Base-by-base conservation (phyloP, 2,797 vertebrate species). In the Chelonia mydas region DNA sequence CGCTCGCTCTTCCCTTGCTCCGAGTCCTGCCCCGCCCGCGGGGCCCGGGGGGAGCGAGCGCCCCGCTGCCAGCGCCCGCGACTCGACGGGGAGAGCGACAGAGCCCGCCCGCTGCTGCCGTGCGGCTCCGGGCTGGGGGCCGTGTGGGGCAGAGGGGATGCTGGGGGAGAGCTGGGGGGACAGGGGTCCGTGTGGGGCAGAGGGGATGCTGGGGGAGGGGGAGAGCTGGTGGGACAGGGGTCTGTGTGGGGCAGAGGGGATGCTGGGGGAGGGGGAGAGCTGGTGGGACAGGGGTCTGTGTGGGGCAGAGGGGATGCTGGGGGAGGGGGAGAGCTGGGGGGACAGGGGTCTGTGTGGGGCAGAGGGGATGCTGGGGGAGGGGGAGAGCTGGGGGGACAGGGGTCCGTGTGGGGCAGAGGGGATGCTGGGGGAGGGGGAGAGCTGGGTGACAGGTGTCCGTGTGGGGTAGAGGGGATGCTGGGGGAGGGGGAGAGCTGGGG, bases 41-140 rank as follows among this genome's bases (percentile, higher is more conserved):
- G 59, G 59, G 59, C 55, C 57, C 5, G 57, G 28, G 57, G 57
- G 33, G 81, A 31, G 31, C 59, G 1, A 0, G 0, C 23, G 6
- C 11, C 81, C 45, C 55, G 91, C 88, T 88, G 85, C 51, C 87
- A 0, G 0, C 37, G 5, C 2, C 1, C 55, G 55, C 80, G 80
- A 51, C 57, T 15, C 31, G 87, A 12, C 0, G 2, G 92, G 90
- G 2, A 28, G 81, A 90, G 79, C 11, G 79, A 11, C 23, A 25
- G 21, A 25, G 72, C 21, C 23, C 23, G 37, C 11, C 72, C 72
- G 23, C 37, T 45, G n/a, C 68, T 37, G 72, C 72, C 23, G 37
- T n/a, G 33, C 61, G 33, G n/a, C 33, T n/a, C 16, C 33, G 23
- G 9, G 27, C 28, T 59, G 27, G 33, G 17, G 8, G n/a, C 31